Conservation (phyloP, 2,797 vertebrate species). For the Sternarchorhynchus goeldii region DNA sequence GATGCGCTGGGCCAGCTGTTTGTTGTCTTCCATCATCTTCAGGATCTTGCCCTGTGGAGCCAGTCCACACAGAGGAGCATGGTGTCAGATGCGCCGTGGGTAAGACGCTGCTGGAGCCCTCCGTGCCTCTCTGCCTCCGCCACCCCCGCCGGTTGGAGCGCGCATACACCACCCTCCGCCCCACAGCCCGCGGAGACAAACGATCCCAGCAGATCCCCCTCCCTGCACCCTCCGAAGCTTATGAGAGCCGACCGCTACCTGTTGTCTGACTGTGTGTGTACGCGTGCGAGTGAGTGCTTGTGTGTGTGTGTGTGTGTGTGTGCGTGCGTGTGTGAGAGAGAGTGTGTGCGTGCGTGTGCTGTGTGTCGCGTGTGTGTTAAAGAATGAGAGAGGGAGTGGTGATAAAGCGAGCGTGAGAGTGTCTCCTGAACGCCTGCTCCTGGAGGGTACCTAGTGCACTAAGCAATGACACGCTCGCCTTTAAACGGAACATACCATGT, state of each 20-base stretch:
- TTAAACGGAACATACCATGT: constrained; percentile 88
- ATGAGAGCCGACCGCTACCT: constrained; percentile 35
- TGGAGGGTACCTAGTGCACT: constrained; percentile 60
- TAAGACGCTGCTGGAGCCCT: constrained; percentile 53
- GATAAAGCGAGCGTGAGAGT: constrained; percentile 33
- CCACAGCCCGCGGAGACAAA: constrained; percentile 41
- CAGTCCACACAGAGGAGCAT: constrained; percentile 84
- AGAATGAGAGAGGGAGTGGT: constrained; percentile 35
- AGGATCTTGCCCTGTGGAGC: constrained; percentile 90
- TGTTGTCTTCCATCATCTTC: constrained; percentile 97
- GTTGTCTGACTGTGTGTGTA: constrained; percentile 27
- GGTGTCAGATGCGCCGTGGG: constrained; percentile 78
- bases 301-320: constrained; percentile 9
- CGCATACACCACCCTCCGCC: constrained; percentile 48
- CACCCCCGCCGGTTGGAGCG: constrained; percentile 44
- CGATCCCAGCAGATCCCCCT: constrained; percentile 38
- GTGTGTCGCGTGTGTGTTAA: constrained; percentile 16
- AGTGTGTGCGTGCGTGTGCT: not conserved
- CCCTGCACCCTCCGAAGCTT: constrained; percentile 1
- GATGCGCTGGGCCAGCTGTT: constrained; percentile 91
- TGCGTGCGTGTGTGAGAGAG: not conserved
- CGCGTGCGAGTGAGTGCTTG: not conserved
- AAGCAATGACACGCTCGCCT: constrained; percentile 80
- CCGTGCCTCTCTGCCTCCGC: constrained; percentile 53
- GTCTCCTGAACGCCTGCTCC: constrained; percentile 51